phyloP scores from a whole-genome alignment of 1,140 invertebrate species.

The Brachionus sp. region DNA sequence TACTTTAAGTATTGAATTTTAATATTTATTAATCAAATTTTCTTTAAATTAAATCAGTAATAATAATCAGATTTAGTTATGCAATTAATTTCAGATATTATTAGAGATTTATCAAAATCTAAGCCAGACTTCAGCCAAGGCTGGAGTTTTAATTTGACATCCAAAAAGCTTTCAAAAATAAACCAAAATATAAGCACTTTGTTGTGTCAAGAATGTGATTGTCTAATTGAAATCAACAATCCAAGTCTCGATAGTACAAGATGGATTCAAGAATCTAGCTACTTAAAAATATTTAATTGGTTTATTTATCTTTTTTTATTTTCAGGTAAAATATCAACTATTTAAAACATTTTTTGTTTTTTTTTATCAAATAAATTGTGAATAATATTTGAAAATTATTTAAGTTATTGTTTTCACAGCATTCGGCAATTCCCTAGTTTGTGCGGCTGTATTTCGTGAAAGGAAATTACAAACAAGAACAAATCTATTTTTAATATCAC shows the following conservation, averaged over 20 bases:
- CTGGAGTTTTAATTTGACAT: neutral
- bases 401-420: slow-evolving; percentile 50
- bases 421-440: slow-evolving; percentile 53
- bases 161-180: neutral
- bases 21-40: neutral
- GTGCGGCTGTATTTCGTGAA: slow-evolving; percentile 54
- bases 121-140: neutral
- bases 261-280: neutral
- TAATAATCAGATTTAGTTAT: neutral
- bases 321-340: neutral
- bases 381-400: neutral
- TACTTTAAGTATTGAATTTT: neutral
- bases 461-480: slow-evolving; percentile 55
- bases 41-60: neutral
- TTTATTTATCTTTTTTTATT: neutral
- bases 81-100: neutral
- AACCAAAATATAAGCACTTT: neutral
- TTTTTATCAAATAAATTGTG: neutral
- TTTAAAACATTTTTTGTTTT: neutral
- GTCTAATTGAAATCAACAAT: neutral
- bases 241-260: neutral
- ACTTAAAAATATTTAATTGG: neutral
- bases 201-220: neutral
- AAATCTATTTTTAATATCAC: slow-evolving; percentile 56
- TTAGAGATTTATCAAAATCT: neutral